Conservation (phyloP, 2,888 invertebrate species). For the Aethes cnicana region DNA sequence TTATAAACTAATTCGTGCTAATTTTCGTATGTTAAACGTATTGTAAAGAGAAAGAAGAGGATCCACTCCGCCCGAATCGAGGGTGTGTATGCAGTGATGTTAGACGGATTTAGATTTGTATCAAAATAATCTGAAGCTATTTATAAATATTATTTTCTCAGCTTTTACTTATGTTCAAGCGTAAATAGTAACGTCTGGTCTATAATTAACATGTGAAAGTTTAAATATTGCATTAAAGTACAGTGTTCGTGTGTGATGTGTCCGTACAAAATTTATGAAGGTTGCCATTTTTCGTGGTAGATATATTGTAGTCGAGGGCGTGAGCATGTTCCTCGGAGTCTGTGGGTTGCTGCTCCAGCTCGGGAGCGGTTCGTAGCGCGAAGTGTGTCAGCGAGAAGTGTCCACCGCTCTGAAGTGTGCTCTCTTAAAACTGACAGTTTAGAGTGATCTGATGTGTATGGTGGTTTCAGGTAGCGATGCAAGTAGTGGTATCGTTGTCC, state of each 20-base stretch:
- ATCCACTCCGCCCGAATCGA: conserved; percentile 75
- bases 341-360: conserved; percentile 42
- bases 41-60: conserved; percentile 72
- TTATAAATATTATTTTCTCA: conserved; percentile 83
- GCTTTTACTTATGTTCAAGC: conserved; percentile 82
- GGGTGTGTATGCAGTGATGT: conserved; percentile 80
- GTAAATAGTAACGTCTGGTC: conserved; percentile 81
- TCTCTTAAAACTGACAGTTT: neutral
- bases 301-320: conserved; percentile 70
- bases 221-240: conserved; percentile 80
- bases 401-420: conserved; percentile 15
- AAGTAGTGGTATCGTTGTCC: conserved; percentile 76
- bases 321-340: conserved; percentile 49
- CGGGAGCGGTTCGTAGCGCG: conserved; percentile 40
- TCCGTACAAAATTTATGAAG: conserved; percentile 68
- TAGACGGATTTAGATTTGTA: conserved; percentile 79
- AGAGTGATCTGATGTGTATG: conserved; percentile 42
- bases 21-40: conserved; percentile 69
- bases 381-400: too few species aligned
- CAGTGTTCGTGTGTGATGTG: conserved; percentile 68
- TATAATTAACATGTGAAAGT: conserved; percentile 81
- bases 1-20: conserved; percentile 72
- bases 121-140: conserved; percentile 83
- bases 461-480: conserved; percentile 76
- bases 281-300: conserved; percentile 80